Percentiles rank a stretch among this genome's conserved stretches.
Evolutionary conservation across 2,888 invertebrate species (phyloP).

Genomic region (Philopedon plagiatum): DNA sequence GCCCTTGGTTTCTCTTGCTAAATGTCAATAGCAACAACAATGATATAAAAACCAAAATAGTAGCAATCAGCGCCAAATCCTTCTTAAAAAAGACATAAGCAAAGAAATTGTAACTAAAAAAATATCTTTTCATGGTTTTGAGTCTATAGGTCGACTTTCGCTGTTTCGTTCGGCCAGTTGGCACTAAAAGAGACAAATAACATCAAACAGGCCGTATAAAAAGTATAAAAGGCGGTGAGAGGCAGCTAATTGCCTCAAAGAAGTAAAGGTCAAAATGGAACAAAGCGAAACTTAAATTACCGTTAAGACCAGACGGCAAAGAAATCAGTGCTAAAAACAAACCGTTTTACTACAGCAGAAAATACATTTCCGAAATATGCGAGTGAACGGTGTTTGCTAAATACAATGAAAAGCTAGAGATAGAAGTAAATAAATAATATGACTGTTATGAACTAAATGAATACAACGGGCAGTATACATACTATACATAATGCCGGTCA

Average conservation of each 20-base stretch:
- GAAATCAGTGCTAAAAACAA: constrained; percentile 15
- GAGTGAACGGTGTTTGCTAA: not conserved
- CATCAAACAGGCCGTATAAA: constrained; percentile 27
- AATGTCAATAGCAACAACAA: no score
- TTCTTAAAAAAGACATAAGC: no score
- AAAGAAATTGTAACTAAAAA: no score
- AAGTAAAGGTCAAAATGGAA: constrained; percentile 32
- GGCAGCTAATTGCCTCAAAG: constrained; percentile 30
- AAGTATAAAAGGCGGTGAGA: constrained; percentile 33
- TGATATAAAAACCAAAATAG: no score
- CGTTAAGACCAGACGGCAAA: constrained; percentile 8
- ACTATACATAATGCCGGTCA: no score
- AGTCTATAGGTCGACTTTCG: no score
- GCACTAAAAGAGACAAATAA: constrained; percentile 35
- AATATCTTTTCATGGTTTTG: no score
- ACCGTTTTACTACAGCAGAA: not conserved
- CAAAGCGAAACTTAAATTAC: constrained; percentile 31
- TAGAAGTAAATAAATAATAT: no score
- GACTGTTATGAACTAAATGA: no score
- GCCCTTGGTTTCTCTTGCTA: no score
- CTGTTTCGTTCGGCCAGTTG: not conserved
- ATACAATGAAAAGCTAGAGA: not conserved
- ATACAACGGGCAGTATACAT: no score
- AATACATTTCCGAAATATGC: not conserved
- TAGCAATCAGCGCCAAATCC: no score